phyloP scores from a whole-genome alignment of 2,797 vertebrate genomes.

The Gymnopithys bicolor region DNA sequence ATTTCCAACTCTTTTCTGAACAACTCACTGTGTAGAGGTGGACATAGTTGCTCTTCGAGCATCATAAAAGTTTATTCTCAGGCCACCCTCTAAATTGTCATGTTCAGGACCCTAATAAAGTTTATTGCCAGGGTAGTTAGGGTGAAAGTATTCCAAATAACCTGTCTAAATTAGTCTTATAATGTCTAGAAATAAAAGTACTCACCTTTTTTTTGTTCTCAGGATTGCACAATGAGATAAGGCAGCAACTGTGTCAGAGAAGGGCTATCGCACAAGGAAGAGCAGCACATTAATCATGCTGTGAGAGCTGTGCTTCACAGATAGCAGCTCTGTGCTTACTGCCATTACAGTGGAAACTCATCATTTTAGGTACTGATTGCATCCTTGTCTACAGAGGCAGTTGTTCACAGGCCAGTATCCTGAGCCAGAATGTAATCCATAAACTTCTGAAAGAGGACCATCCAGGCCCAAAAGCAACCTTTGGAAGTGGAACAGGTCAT shows the following conservation, averaged over 20 bases:
- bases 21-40: background rate
- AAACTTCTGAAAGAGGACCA: background rate
- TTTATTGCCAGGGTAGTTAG: background rate
- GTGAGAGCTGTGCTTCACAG: background rate
- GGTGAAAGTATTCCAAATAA: background rate
- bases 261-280: background rate
- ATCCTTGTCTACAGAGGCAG: background rate
- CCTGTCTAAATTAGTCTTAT: background rate
- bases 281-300: slow-evolving; percentile 15
- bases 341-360: background rate
- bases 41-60: background rate
- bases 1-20: background rate
- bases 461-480: background rate
- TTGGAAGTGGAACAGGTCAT: background rate
- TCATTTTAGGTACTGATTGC: background rate
- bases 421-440: background rate
- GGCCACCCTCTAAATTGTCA: background rate
- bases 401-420: background rate
- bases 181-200: background rate
- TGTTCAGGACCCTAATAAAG: background rate
- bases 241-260: slow-evolving; percentile 4
- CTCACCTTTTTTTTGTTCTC: background rate
- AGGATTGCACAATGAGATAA: background rate
- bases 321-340: background rate
- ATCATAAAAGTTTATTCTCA: background rate